Evolutionary conservation across 1,140 invertebrate genomes (phyloP).

Genomic region (Psilanteris sp.): DNA sequence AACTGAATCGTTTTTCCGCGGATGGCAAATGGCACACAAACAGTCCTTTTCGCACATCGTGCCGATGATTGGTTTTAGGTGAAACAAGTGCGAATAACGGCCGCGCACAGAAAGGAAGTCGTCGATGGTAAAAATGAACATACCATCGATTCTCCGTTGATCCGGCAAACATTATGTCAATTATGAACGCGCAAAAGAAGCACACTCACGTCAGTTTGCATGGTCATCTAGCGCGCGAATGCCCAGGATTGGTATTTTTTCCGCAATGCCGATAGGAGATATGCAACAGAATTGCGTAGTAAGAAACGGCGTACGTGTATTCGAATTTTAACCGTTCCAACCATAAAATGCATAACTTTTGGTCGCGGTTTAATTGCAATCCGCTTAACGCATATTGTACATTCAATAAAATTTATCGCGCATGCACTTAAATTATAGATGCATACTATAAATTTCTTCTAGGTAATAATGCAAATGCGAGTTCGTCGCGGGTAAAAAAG

Average conservation of each 20-base stretch:
- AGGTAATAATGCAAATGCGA: slow-evolving; percentile 36
- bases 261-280: no score
- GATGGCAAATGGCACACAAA: slow-evolving; percentile 47
- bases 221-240: slow-evolving; percentile 66
- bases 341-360: neutral
- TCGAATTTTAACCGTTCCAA: no score
- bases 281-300: no score
- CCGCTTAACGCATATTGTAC: slow-evolving; percentile 30
- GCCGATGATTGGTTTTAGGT: slow-evolving; percentile 63
- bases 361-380: slow-evolving; percentile 26
- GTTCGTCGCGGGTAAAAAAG: slow-evolving; percentile 23
- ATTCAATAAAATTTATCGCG: slow-evolving; percentile 30
- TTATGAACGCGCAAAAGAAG: slow-evolving; percentile 76
- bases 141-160: slow-evolving; percentile 63
- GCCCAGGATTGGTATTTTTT: no score
- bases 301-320: no score
- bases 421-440: slow-evolving; percentile 30
- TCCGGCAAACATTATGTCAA: slow-evolving; percentile 74
- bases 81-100: slow-evolving; percentile 63
- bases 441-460: slow-evolving; percentile 38
- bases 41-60: slow-evolving; percentile 52
- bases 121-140: slow-evolving; percentile 71
- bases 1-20: slow-evolving; percentile 53
- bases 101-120: slow-evolving; percentile 64
- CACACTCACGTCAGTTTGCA: slow-evolving; percentile 71